Base-by-base conservation (phyloP, 2,113 vertebrate species). In the Promerops cafer region DNA sequence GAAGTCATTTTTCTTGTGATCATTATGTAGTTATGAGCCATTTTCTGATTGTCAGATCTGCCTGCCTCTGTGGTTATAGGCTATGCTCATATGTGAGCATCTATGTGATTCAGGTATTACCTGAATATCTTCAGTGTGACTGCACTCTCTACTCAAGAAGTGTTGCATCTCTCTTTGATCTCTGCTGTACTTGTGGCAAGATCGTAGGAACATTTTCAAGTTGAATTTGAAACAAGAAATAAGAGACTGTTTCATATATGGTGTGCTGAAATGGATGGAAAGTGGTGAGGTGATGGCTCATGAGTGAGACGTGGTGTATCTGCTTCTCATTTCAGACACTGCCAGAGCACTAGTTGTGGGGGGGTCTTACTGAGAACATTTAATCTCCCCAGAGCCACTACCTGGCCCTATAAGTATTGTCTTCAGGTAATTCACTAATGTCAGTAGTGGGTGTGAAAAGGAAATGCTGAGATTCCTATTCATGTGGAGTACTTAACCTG, bases 51-150 rank as follows among this genome's bases (percentile, higher is more conserved):
- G 5, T 13, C 30, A 44, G 30, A 18, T 92, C 44, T 37, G 0
- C 23, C 23, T 45, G 18, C 26, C 35, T 80, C 57, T 87, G 13
- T 59, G 31, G 12, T 52, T 75, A 45, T 49, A 42, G 40, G 5
- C 20, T 49, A 0, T 13, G 6, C 45, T 96, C 23, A 6, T 50
- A 0, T 2, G 1, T n/a, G 17, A 78, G 17, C 42, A 69, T 49
- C 45, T 7, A 0, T 18, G 16, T 61, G 45, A 22, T n/a, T n/a
- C n/a, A 9, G 37, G 17, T 31, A 20, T 59, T 54, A 64, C 17
- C 24, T 69, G 49, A 11, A 2, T 49, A 35, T 68, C 45, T n/a
- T 83, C 45, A 42, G 28, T 31, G 17, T 74, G 47, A 15, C 39
- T 65, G 47, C 21, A 33, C 5, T 6, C 54, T 69, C 16, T 13